A percentile compares a stretch with the other conserved stretches of the same genome.
These are phyloP conservation scores for Brotula barbata DNA, from an alignment of 2,797 vertebrate species.

Conservation along the genomic window DNA sequence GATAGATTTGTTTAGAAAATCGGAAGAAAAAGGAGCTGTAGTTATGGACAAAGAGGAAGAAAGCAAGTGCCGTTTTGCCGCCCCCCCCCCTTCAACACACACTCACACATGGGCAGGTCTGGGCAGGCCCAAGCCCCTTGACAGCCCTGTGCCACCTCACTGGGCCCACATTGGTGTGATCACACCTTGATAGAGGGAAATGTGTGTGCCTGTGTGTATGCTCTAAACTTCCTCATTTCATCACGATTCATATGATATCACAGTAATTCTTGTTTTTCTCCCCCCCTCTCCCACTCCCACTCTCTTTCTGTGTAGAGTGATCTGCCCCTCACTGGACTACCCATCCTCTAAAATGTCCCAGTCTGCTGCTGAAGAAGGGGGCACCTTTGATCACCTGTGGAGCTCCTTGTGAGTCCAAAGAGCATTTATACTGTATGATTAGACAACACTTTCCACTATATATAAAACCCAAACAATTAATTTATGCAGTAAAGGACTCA, in stretches of 20 bases:
- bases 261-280: too few relatives aligned
- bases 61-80: conserved; percentile 10
- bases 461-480: neutral
- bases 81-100: neutral
- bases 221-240: too few relatives aligned
- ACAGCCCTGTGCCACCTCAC: conserved; percentile 56
- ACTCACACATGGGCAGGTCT: conserved; percentile 69
- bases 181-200: conserved; percentile 58
- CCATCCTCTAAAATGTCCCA: conserved; percentile 88
- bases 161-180: conserved; percentile 73
- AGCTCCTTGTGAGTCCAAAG: conserved; percentile 89
- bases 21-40: neutral
- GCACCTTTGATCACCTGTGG: conserved; percentile 95
- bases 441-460: conserved; percentile 22
- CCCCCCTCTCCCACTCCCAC: too few relatives aligned
- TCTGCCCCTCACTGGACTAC: conserved; percentile 79
- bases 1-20: neutral
- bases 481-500: too few relatives aligned
- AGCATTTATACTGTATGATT: conserved; percentile 20
- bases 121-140: conserved; percentile 71
- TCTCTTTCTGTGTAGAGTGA: conserved; percentile 72
- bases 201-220: conserved; percentile 24
- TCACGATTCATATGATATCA: too few relatives aligned
- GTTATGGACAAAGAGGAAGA: conserved; percentile 26
- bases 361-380: conserved; percentile 85